phyloP scores from a whole-genome alignment of 1,140 invertebrate species.

The Brachionus sp. region DNA sequence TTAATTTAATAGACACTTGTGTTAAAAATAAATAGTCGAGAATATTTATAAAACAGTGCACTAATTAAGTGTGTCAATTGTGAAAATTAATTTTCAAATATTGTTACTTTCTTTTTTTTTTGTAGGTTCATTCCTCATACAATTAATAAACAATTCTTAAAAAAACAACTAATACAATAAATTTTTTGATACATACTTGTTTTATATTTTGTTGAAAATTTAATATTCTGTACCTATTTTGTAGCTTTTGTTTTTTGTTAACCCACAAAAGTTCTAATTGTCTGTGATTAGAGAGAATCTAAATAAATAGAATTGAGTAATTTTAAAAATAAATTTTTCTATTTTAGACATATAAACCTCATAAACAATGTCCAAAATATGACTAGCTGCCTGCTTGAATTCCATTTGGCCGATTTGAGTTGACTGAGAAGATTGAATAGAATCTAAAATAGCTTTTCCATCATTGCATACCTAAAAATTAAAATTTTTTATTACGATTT shows the following conservation, averaged over 20 bases:
- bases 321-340: not conserved
- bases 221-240: conserved; percentile 83
- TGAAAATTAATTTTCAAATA: not conserved
- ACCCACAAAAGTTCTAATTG: conserved; percentile 89
- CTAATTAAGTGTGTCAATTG: not conserved
- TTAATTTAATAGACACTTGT: not conserved
- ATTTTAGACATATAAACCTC: conserved; percentile 50
- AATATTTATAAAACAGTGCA: not conserved
- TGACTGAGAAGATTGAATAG: conserved; percentile 66
- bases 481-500: not conserved
- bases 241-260: conserved; percentile 82
- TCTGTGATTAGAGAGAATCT: conserved; percentile 87
- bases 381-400: conserved; percentile 69
- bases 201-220: conserved; percentile 89
- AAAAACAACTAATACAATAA: not conserved
- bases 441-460: conserved; percentile 60
- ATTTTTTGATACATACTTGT: conserved; percentile 52
- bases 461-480: conserved; percentile 58
- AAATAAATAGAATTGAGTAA: conserved; percentile 51
- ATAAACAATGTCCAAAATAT: conserved; percentile 64
- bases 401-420: conserved; percentile 66
- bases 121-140: not conserved
- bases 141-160: not conserved
- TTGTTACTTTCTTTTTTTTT: not conserved
- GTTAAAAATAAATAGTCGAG: not conserved